Conservation (phyloP, 2,797 vertebrate species). For the Gymnodraco acuticeps region DNA sequence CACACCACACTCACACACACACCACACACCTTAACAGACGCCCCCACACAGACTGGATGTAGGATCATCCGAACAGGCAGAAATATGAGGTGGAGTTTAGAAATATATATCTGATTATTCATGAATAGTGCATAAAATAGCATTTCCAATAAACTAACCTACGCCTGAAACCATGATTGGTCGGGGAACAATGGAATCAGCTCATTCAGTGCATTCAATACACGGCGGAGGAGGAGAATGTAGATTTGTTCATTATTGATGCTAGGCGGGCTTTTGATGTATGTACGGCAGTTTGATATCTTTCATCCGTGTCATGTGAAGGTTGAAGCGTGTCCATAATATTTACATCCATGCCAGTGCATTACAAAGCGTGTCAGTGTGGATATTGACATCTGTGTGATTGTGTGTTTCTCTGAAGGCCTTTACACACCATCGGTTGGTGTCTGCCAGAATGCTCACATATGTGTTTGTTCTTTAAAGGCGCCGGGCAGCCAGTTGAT, state of each 20-base stretch:
- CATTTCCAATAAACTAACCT: conserved; percentile 56
- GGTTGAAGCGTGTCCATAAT: conserved; percentile 46
- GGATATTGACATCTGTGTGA: conserved; percentile 5
- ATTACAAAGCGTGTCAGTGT: conserved; percentile 16
- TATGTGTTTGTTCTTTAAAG: conserved; percentile 32
- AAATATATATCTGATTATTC: conserved; percentile 37
- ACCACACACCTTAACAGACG: conserved; percentile 36
- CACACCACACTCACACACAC: conserved; percentile 24
- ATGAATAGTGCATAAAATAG: conserved; percentile 58
- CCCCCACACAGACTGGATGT: conserved; percentile 14
- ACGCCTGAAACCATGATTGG: conserved; percentile 42
- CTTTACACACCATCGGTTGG: too few species aligned
- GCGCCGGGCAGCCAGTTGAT: conserved; percentile 15
- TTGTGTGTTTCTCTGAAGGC: not conserved
- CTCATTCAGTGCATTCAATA: conserved; percentile 27
- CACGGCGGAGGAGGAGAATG: conserved; percentile 35
- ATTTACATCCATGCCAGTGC: conserved; percentile 46
- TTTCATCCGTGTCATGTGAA: conserved; percentile 48
- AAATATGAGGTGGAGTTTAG: conserved; percentile 34
- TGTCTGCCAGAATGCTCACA: not conserved
- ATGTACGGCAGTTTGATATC: conserved; percentile 45
- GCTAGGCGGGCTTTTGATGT: conserved; percentile 62
- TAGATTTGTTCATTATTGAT: conserved; percentile 71
- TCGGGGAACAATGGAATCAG: conserved; percentile 54
- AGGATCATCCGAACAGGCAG: conserved; percentile 26